These are phyloP conservation scores for Yponomeuta malinellus DNA, from an alignment of 2,888 invertebrate genomes.

Conservation along the genomic window DNA sequence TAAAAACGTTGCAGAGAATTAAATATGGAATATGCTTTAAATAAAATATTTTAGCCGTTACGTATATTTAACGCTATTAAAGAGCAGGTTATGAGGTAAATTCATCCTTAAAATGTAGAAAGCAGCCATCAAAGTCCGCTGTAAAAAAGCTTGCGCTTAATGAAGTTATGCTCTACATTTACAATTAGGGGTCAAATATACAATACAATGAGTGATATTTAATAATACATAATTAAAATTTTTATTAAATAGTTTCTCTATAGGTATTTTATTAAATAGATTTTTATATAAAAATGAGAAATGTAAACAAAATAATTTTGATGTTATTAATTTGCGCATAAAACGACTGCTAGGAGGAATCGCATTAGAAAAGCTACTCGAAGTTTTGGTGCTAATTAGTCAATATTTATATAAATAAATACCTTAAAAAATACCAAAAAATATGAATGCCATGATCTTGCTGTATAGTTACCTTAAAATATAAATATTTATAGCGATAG, in stretches of 20 bases:
- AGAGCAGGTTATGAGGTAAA: too few species aligned
- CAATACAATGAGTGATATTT: conserved; percentile 1
- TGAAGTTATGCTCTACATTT: too few species aligned
- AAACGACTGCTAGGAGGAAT: neutral
- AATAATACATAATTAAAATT: neutral
- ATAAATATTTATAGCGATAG: conserved; percentile 1
- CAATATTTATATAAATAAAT: neutral
- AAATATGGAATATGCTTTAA: too few species aligned
- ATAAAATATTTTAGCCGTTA: too few species aligned
- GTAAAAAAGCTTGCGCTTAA: neutral
- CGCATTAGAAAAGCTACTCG: neutral
- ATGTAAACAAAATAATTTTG: neutral
- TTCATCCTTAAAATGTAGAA: neutral
- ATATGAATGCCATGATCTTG: conserved; percentile 8
- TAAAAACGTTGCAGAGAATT: too few species aligned
- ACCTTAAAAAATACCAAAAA: neutral
- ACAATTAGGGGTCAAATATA: neutral
- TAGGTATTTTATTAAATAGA: conserved; percentile 3
- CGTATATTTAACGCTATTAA: too few species aligned
- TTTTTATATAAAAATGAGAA: neutral
- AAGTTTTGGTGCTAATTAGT: conserved; percentile 7
- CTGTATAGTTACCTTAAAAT: neutral
- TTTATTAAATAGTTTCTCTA: neutral
- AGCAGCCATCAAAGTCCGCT: neutral
- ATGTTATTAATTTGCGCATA: neutral